A percentile compares a stretch with the other conserved stretches of the same genome.
These are phyloP conservation scores for Oceanodroma leucorhoa DNA, from an alignment of 2,797 vertebrate species.

Conservation along the genomic window DNA sequence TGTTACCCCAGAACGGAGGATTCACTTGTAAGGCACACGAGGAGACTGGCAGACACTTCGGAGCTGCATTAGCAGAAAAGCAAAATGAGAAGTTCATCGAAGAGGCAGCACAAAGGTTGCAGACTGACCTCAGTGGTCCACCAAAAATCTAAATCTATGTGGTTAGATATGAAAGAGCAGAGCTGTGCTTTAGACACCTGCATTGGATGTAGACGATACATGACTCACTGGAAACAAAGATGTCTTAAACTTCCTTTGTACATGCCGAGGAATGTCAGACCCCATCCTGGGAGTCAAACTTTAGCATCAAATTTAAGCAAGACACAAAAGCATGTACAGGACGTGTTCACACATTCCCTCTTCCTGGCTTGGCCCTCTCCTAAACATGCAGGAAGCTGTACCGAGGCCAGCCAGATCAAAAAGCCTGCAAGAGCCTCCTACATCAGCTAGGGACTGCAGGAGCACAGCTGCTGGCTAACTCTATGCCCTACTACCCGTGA, in stretches of 20 bases:
- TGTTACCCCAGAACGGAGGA: not conserved
- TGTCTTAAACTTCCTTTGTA: not conserved
- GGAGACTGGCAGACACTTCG: not conserved
- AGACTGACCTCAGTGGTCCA: not conserved
- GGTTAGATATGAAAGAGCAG: not conserved
- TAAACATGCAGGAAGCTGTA: not conserved
- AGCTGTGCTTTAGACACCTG: not conserved
- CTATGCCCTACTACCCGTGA: not conserved
- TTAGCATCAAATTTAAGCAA: not conserved
- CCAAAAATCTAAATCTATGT: not conserved
- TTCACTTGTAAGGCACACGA: not conserved
- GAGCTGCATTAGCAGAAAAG: not conserved
- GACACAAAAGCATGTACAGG: rapidly evolving
- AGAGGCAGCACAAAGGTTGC: not conserved
- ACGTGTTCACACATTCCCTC: not conserved
- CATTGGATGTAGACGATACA: not conserved
- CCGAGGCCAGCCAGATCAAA: not conserved
- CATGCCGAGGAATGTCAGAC: not conserved
- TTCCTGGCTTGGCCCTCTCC: not conserved
- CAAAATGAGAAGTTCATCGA: not conserved
- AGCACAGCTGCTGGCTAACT: not conserved
- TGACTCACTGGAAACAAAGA: not conserved
- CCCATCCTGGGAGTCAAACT: not conserved
- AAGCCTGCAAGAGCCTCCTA: not conserved
- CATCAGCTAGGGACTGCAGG: rapidly evolving